Evolutionary conservation across 2,113 vertebrate genomes (phyloP).

Genomic region (Cricetomys ansorgei): DNA sequence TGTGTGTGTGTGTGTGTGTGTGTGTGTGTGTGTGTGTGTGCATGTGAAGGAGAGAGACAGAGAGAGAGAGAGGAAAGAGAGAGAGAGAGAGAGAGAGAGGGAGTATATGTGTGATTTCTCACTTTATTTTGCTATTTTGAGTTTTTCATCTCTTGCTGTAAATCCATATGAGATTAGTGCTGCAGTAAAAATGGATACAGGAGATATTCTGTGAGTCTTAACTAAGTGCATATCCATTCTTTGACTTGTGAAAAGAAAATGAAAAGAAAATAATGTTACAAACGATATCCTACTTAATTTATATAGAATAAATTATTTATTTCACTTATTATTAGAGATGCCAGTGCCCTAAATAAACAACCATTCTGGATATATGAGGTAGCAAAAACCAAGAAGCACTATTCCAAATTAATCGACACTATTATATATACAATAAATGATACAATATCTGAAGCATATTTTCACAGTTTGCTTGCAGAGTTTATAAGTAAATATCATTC

Average conservation of each 20-base stretch:
- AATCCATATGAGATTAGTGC: background rate
- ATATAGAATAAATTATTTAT: background rate
- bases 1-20: background rate
- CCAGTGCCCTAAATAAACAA: background rate
- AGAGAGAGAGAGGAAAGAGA: background rate
- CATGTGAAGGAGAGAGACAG: background rate
- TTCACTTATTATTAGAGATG: background rate
- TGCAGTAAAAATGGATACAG: background rate
- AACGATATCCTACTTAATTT: background rate
- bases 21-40: background rate
- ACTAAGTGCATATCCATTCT: conserved; percentile 9
- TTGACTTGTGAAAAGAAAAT: background rate
- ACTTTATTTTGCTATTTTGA: background rate
- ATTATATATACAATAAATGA: background rate
- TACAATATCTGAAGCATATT: background rate
- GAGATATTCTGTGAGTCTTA: background rate
- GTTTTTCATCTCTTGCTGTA: background rate
- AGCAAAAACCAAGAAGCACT: background rate
- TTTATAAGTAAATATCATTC: background rate
- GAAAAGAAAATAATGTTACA: background rate
- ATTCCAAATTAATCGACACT: background rate
- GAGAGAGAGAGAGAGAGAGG: background rate
- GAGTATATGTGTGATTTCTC: background rate
- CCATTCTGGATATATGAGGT: background rate
- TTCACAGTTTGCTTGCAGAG: background rate